These are phyloP conservation scores for Pogonomyrmex californicus DNA, from an alignment of 1,140 invertebrate species.

Conservation along the genomic window DNA sequence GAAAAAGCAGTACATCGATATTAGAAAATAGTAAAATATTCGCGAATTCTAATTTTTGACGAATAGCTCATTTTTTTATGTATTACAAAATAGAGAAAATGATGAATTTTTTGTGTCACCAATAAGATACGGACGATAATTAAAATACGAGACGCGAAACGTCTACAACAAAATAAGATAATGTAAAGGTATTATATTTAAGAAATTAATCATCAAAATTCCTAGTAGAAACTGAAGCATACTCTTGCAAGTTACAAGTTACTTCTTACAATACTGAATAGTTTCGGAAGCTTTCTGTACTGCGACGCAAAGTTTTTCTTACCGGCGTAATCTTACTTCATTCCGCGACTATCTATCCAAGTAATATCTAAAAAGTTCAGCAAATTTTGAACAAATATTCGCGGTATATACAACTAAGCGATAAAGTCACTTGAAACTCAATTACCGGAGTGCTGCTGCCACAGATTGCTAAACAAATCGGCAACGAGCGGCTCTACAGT, in stretches of 20 bases:
- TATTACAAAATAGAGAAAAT: neutral
- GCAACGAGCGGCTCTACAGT: neutral
- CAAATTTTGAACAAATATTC: conserved; percentile 17
- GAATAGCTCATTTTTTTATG: neutral
- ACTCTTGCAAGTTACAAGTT: conserved; percentile 17
- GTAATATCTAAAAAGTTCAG: neutral
- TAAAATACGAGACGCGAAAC: no score
- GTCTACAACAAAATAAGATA: no score
- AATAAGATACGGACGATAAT: no score
- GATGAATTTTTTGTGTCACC: no score
- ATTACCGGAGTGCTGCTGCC: conserved; percentile 27
- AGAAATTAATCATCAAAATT: conserved; percentile 3
- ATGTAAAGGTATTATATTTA: neutral
- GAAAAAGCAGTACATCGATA: neutral
- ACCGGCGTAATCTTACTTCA: neutral
- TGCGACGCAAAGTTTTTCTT: conserved; percentile 4
- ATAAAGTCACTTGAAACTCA: conserved; percentile 29
- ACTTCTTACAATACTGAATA: conserved; percentile 11
- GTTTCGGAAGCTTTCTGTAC: neutral
- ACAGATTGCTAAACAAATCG: conserved; percentile 56
- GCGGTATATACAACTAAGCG: conserved; percentile 9
- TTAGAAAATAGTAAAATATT: neutral
- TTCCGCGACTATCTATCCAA: neutral
- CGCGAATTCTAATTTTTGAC: neutral
- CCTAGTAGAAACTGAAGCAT: neutral